Evolutionary conservation across 2,888 invertebrate species (phyloP).

Genomic region (Acanthosepion pharaonis): DNA sequence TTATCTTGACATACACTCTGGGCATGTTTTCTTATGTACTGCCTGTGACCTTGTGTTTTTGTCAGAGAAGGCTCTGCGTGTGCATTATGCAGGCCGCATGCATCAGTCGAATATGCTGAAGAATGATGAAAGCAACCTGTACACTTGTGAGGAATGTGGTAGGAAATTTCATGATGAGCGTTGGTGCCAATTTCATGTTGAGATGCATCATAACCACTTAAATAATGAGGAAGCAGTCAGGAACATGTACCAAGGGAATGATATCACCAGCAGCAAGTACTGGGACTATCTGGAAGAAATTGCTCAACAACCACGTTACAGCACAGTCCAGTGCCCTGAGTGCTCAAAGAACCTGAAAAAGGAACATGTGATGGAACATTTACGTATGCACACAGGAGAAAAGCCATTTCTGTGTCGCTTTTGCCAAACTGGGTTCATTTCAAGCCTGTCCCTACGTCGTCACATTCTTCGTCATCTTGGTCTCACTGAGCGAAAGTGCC

Average conservation of each 20-base stretch:
- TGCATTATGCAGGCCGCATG: slow-evolving; percentile 63
- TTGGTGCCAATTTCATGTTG: slow-evolving; percentile 66
- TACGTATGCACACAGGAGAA: slow-evolving; percentile 66
- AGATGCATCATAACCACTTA: slow-evolving; percentile 63
- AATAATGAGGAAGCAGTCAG: slow-evolving; percentile 62
- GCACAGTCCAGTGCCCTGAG: slow-evolving; percentile 64
- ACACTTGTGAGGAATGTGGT: slow-evolving; percentile 65
- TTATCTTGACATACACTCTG: slow-evolving; percentile 64
- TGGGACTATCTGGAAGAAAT: slow-evolving; percentile 57
- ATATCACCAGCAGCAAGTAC: slow-evolving; percentile 59
- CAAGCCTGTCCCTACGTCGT: slow-evolving; percentile 63
- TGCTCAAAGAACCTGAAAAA: slow-evolving; percentile 64
- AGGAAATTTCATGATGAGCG: slow-evolving; percentile 66
- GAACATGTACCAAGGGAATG: slow-evolving; percentile 59
- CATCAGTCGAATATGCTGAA: slow-evolving; percentile 64
- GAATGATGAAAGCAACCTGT: slow-evolving; percentile 52
- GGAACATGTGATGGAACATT: slow-evolving; percentile 66
- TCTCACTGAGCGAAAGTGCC: slow-evolving; percentile 63
- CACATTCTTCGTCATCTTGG: slow-evolving; percentile 68
- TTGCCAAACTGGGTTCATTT: slow-evolving; percentile 64
- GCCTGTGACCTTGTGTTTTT: slow-evolving; percentile 66
- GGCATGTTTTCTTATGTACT: slow-evolving; percentile 62
- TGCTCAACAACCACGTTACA: slow-evolving; percentile 55
- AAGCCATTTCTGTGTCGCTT: slow-evolving; percentile 67
- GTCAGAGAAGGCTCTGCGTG: slow-evolving; percentile 62